Evolutionary conservation across 2,113 vertebrate species (phyloP), one percentile per base, ranked within the genome.

Genomic region (Grus americana): DNA sequence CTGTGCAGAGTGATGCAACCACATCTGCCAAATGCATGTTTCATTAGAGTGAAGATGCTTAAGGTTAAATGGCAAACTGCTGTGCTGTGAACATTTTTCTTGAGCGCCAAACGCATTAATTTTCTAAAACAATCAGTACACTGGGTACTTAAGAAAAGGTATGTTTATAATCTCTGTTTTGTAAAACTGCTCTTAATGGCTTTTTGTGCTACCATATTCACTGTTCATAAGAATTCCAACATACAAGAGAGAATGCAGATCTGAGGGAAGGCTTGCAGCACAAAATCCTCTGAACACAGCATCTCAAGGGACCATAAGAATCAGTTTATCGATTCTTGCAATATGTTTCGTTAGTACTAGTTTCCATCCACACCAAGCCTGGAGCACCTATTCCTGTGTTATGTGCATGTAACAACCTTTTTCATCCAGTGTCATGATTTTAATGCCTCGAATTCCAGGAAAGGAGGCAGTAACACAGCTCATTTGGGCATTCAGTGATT

Each of bases 1-100:
- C 29, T 42, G 38, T 82, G 78, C 83, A 85, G 57, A 89, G 86
- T 42, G 90, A 94, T 75, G 70, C 74, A 92, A 50, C 29, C 50
- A 42, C 5, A 12, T 65, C 91, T 85, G 65, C 47, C 44, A 38
- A 86, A 92, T 79, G 78, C 46, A 42, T 93, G 86, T 93, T 95
- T 95, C 80, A 52, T 91, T 65, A 93, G 89, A 81, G 5, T 40
- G 52, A 92, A 95, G 74, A 65, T 71, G 32, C 61, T 87, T 74
- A 57, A 88, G 66, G 72, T 81, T 84, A 93, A 93, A 87, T 49
- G 42, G 68, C 87, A 82, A 93, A 79, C 46, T 62, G 23, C 79
- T 88, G 65, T 32, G 42, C 61, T 42, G 54, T 42, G 59, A 59
- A n/a, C 11, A 29, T 68, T 91, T 46, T 68, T 55, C 80, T 72